Base-by-base conservation (phyloP, 92 coral and sea anemone species). In the Montipora capitata region DNA sequence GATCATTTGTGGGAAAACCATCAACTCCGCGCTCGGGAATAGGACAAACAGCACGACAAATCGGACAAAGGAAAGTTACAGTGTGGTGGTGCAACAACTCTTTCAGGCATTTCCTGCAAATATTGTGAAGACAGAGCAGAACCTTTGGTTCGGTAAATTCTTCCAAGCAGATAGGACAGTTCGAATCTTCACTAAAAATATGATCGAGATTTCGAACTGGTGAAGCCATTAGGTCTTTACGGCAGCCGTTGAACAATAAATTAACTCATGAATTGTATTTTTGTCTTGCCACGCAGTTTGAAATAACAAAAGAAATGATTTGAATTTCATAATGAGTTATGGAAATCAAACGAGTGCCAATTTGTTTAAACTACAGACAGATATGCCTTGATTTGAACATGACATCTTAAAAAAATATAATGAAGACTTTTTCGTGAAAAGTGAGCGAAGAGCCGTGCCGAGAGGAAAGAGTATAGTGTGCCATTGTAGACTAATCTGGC, bases 91-190 rank as follows among this genome's bases (percentile, higher is more conserved):
- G 84, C 3, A 89, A 80, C 76, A 94, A 65, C 68, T 92, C 94
- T 62, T 89, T 91, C 3, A 92, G 71, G 43, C 98, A 94, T n/a
- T 78, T 81, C 83, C 81, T 81, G 35, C 98, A 94, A 79, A 94
- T 74, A 73, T 88, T 87, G 68, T 94, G 98, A 27, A 79, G 67
- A 72, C 98, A 94, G 0, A 85, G 89, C 17, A 94, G 52, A 45
- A 67, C 58, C 86, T 94, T 94, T 9, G 98, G 98, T 17, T 81
- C 92, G 11, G 38, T 84, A 75, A 80, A 94, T 56, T 92, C 98
- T 1, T 94, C 98, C 63, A 94, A 79, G 70, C 98, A 94, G 13
- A 94, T 88, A 5, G 95, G 94, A 62, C 98, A 94, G 9, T 40
- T 78, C 5, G 65, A 87, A 39, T 94, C 98, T 27, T 94, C 81